Evolutionary conservation across 2,888 invertebrate genomes (phyloP), one percentile per base, ranked within the genome.

Genomic region (Calliphora vomitoria): DNA sequence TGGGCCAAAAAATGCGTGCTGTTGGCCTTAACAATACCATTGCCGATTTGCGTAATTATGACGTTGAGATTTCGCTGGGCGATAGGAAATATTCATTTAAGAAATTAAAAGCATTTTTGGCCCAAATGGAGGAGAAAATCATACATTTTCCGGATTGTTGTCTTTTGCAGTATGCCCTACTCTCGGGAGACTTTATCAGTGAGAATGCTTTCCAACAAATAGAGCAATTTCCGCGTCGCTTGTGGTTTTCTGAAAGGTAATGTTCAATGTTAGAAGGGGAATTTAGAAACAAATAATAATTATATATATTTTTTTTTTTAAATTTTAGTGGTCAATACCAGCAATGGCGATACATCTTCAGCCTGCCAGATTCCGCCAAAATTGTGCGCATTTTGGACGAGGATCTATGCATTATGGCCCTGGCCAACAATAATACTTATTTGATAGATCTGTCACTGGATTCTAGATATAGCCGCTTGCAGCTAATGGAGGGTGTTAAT

Each of bases 211-310:
- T 88, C n/a, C 89, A 88, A 3, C 94, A 94, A 88, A 92, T 91
- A 11, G 87, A 87, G 35, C 75, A 88, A 5, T 93, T 92, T 89
- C 82, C 90, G 0, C 87, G 91, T 58, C 91, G 90, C 69, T 90
- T 93, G 31, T 94, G 93, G 93, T 93, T 94, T 66, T 90, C 84
- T 4, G 92, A 93, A 87, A 91, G 92, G 94, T 93, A 90, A 89
- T 35, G 20, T 11, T 69, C 38, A 3, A 87, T 85, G 4, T n/a
- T 44, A 35, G n/a, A n/a, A n/a, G 4, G 35, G 4, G 4, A 35
- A 35, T 35, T 35, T 6, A 47, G 4, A 50, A 50, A 53, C 1
- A 35, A 15, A 38, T 18, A 18, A 35, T 44, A 58, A 41, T 41
- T 11, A 47, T 44, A 44, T n/a, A n/a, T n/a, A n/a, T n/a, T n/a